phyloP scores from a whole-genome alignment of 2,888 invertebrate species.

The Entomobrya multifasciata region DNA sequence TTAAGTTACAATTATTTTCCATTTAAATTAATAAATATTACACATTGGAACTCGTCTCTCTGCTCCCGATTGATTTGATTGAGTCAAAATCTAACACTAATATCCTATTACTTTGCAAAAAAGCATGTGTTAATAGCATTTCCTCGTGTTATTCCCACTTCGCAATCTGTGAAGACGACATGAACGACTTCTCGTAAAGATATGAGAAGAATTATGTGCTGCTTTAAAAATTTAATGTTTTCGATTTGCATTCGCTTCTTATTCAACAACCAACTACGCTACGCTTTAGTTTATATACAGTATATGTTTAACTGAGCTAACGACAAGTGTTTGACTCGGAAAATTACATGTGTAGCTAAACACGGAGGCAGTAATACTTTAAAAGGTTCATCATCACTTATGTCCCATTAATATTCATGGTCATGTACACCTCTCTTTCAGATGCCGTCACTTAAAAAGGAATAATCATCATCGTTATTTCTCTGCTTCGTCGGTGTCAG shows the following conservation, averaged over 20 bases:
- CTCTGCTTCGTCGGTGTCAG: background rate
- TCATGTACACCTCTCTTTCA: slow-evolving; percentile 30
- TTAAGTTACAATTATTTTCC: too few relatives aligned
- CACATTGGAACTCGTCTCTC: too few relatives aligned
- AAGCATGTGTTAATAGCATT: background rate
- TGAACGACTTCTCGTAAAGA: background rate
- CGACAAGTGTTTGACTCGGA: slow-evolving; percentile 49
- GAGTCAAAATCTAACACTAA: too few relatives aligned
- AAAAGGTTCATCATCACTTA: slow-evolving; percentile 44
- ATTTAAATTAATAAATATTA: too few relatives aligned
- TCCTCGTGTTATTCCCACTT: too few relatives aligned
- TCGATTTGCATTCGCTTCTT: background rate
- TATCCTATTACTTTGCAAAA: too few relatives aligned
- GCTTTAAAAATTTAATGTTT: background rate
- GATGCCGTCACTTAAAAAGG: slow-evolving; percentile 26
- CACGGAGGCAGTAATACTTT: slow-evolving; percentile 45
- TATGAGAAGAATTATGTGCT: background rate
- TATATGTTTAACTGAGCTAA: too few relatives aligned
- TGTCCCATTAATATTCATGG: slow-evolving; percentile 52
- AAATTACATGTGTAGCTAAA: slow-evolving; percentile 31
- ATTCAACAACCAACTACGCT: too few relatives aligned
- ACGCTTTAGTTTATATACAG: too few relatives aligned
- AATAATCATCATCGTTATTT: too few relatives aligned
- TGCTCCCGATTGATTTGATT: too few relatives aligned
- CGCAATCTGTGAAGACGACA: too few relatives aligned